Percentiles rank a stretch among this genome's conserved stretches.
phyloP scores from a whole-genome alignment of 2,888 invertebrate species.

The Linyphia triangularis region DNA sequence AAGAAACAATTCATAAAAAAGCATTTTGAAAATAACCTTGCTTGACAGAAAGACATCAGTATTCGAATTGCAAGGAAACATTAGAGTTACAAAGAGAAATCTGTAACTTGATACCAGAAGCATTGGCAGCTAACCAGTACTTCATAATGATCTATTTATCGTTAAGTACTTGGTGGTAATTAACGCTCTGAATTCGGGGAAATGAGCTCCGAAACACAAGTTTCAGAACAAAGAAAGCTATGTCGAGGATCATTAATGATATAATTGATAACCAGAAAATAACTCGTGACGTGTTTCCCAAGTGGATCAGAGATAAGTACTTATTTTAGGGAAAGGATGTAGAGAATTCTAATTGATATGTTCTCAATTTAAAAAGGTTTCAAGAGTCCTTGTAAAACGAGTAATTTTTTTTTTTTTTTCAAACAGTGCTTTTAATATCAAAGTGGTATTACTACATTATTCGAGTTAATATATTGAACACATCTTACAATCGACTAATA shows the following conservation, averaged over 20 bases:
- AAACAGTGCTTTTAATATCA: no score
- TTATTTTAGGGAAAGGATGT: neutral
- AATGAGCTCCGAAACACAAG: slow-evolving; percentile 20
- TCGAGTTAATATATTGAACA: no score
- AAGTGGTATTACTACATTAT: no score
- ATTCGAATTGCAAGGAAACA: slow-evolving; percentile 21
- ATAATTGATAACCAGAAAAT: slow-evolving; percentile 65
- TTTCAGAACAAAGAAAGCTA: slow-evolving; percentile 35
- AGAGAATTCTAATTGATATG: neutral
- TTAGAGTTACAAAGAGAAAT: slow-evolving; percentile 9
- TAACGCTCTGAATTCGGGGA: slow-evolving; percentile 29
- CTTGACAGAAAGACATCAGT: slow-evolving; percentile 42
- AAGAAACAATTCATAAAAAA: slow-evolving; percentile 26
- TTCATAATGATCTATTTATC: slow-evolving; percentile 66
- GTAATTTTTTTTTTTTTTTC: no score
- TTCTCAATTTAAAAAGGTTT: no score
- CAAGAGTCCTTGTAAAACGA: no score
- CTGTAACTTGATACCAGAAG: slow-evolving; percentile 44
- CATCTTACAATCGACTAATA: no score
- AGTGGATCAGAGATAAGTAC: slow-evolving; percentile 18
- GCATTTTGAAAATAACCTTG: neutral
- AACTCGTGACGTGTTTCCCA: slow-evolving; percentile 44
- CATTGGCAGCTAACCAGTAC: slow-evolving; percentile 50
- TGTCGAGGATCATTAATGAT: slow-evolving; percentile 52
- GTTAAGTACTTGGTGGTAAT: slow-evolving; percentile 46